Conservation (phyloP, 2,888 invertebrate genomes). For the Onthophagus sagittarius region DNA sequence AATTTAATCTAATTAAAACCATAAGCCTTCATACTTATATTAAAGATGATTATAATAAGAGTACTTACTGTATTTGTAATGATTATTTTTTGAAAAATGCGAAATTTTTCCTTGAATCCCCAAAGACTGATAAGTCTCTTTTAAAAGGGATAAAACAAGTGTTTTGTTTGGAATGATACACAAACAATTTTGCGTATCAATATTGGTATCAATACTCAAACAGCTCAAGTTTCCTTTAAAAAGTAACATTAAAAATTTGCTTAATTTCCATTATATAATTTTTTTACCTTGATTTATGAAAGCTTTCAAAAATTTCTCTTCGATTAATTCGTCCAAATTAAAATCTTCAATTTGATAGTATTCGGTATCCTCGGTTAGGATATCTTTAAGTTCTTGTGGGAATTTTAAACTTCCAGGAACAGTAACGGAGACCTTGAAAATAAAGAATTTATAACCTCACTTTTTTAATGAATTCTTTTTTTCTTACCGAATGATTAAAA, state of each 20-base stretch:
- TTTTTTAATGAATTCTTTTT: no score
- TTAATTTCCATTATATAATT: not conserved
- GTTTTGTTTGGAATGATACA: slow-evolving; percentile 52
- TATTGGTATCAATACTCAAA: slow-evolving; percentile 49
- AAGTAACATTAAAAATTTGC: slow-evolving; percentile 2
- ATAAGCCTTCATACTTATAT: no score
- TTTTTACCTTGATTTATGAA: slow-evolving; percentile 55
- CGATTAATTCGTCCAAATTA: slow-evolving; percentile 48
- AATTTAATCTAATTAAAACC: no score
- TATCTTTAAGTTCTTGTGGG: slow-evolving; percentile 44
- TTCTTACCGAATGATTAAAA: slow-evolving; percentile 54
- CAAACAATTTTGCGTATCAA: slow-evolving; percentile 53
- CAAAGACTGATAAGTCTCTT: slow-evolving; percentile 52
- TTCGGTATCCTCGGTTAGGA: slow-evolving; percentile 50
- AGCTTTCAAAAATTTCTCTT: slow-evolving; percentile 52
- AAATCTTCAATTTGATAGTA: slow-evolving; percentile 54
- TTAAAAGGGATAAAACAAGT: slow-evolving; percentile 51
- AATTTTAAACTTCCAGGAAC: slow-evolving; percentile 50
- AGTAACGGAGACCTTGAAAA: slow-evolving; percentile 52
- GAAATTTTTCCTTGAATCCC: slow-evolving; percentile 55
- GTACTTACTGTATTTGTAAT: slow-evolving; percentile 53
- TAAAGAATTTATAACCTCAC: no score
- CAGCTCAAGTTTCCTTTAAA: slow-evolving; percentile 49
- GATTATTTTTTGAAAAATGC: slow-evolving; percentile 44
- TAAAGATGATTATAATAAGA: no score